Evolutionary conservation across 2,113 vertebrate genomes (phyloP), one percentile per base, ranked within the genome.

Genomic region (Scomber scombrus): DNA sequence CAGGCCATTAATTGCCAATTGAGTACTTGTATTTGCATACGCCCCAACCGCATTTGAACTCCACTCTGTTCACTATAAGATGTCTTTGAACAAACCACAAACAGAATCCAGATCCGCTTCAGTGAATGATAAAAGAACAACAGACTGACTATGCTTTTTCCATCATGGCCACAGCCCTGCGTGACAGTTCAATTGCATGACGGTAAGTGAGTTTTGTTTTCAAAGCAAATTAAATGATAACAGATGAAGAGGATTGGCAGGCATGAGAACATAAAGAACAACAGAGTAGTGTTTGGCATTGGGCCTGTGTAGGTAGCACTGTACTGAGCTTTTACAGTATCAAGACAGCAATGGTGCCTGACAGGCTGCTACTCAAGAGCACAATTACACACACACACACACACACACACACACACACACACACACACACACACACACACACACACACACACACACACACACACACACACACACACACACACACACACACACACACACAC

Each of bases 151-250:
- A 18, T 72, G 66, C 64, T 76, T 60, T 34, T 43, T 21, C 34
- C 31, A 16, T 21, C 8, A 11, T 21, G 18, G 55, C 51, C 29
- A n/a, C 4, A 11, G 57, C 10, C 54, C 43, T 55, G 0, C 34
- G 5, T 51, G 50, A 60, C 40, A 21, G 54, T 58, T 82, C 56
- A 55, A 3, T 40, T 78, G 57, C 57, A 19, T 50, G 19, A 65
- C 26, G 47, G 60, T 19, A 80, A 86, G 62, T 67, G 46, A 46
- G 47, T 65, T 82, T 65, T 71, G 70, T 63, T 76, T 60, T 81
- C 43, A 34, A 26, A 78, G 54, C 63, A 81, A 85, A 86, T 85
- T 14, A 63, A 85, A 77, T 78, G 73, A 85, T 46, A 78, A 71
- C 71, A 72, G 61, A 84, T 61, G 62, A 84, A 19, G 50, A 61